phyloP scores from a whole-genome alignment of 2,888 invertebrate species.

The Gibbula magus region DNA sequence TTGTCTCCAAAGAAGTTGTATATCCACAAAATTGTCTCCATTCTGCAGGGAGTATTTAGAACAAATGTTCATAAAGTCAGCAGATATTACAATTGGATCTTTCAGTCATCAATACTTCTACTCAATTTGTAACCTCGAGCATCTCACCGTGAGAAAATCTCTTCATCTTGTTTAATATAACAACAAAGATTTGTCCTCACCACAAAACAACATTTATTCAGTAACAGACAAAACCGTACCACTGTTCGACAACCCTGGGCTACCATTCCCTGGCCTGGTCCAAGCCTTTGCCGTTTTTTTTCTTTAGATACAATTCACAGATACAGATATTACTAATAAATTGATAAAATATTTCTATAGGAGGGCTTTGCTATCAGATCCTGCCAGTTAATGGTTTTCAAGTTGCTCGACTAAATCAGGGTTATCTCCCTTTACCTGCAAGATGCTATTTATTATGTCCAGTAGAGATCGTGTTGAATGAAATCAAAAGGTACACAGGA shows the following conservation, averaged over 20 bases:
- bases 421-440: no score
- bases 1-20: no score
- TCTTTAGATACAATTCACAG: neutral
- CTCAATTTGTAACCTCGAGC: no score
- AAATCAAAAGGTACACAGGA: no score
- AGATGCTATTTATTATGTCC: no score
- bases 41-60: no score
- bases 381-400: neutral
- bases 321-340: conserved; percentile 7
- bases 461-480: no score
- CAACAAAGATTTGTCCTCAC: conserved; percentile 19
- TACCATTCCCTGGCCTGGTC: conserved; percentile 29
- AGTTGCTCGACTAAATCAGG: neutral
- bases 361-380: neutral
- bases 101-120: no score
- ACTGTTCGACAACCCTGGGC: conserved; percentile 29
- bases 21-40: no score
- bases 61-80: no score
- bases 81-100: no score
- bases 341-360: neutral
- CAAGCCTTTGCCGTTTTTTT: conserved; percentile 18
- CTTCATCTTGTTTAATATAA: neutral
- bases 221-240: conserved; percentile 54
- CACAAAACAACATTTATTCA: conserved; percentile 70
- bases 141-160: neutral